Percentiles rank a stretch among this genome's conserved stretches.
phyloP scores from a whole-genome alignment of 2,888 invertebrate species.

The Kryphioiulus occultus region DNA sequence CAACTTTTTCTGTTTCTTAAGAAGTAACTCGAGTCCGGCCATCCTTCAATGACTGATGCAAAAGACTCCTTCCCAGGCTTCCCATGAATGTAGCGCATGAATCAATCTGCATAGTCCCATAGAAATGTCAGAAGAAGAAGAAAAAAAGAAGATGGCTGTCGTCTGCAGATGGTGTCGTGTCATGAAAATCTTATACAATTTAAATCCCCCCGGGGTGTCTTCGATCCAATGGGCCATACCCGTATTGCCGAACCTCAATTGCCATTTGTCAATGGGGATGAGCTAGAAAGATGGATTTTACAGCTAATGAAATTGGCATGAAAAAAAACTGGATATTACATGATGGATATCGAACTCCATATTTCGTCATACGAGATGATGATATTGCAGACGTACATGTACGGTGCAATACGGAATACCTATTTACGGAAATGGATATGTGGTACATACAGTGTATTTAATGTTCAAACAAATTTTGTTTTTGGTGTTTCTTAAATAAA shows the following conservation, averaged over 20 bases:
- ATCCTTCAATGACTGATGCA: conserved; percentile 38
- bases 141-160: conserved; percentile 16
- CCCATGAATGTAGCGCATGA: conserved; percentile 15
- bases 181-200: conserved; percentile 17
- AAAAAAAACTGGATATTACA: not conserved
- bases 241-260: not conserved
- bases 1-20: not conserved
- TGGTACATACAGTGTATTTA: too few species aligned
- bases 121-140: not conserved
- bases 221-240: conserved; percentile 2
- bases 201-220: not conserved
- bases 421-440: too few species aligned
- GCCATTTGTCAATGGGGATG: not conserved
- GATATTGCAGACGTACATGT: too few species aligned
- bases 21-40: not conserved
- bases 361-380: too few species aligned
- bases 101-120: conserved; percentile 30
- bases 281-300: not conserved
- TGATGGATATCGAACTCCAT: too few species aligned
- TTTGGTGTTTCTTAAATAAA: too few species aligned
- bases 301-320: not conserved
- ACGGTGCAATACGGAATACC: too few species aligned
- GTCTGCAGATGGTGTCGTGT: conserved; percentile 29
- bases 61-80: not conserved
- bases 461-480: too few species aligned